Conservation (phyloP, 1,140 invertebrate genomes). For the Liolophura sinensis region DNA sequence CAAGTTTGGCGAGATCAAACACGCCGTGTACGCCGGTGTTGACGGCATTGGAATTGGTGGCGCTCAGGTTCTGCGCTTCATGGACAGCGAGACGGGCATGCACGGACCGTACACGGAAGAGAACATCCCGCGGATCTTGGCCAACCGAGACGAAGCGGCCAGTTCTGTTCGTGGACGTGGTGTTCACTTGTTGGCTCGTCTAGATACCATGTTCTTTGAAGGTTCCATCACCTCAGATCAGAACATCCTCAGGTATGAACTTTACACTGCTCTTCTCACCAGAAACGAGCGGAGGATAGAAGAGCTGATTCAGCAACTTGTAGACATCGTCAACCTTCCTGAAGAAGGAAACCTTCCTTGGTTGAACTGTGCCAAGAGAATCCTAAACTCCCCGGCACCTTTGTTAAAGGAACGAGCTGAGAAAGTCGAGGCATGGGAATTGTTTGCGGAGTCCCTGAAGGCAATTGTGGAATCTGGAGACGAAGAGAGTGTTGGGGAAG, state of each 20-base stretch:
- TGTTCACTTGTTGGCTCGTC: slow-evolving; percentile 25
- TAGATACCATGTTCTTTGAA: slow-evolving; percentile 39
- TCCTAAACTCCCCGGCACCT: slow-evolving; percentile 21
- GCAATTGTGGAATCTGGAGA: slow-evolving; percentile 23
- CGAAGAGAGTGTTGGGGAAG: slow-evolving; percentile 24
- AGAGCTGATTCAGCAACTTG: slow-evolving; percentile 11
- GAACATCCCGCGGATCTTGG: slow-evolving; percentile 32
- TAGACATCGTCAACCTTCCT: slow-evolving; percentile 10
- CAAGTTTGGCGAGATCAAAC: slow-evolving; percentile 37
- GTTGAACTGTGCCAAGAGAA: slow-evolving; percentile 19
- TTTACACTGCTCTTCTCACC: slow-evolving; percentile 23
- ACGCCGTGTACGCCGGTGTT: slow-evolving; percentile 34
- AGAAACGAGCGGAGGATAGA: slow-evolving; percentile 15
- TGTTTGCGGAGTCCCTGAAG: slow-evolving; percentile 12
- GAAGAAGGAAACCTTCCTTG: slow-evolving; percentile 21
- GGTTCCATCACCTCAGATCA: slow-evolving; percentile 26
- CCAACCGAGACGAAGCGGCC: slow-evolving; percentile 29
- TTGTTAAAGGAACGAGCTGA: slow-evolving; percentile 22
- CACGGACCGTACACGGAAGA: slow-evolving; percentile 40
- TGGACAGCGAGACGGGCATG: slow-evolving; percentile 35
- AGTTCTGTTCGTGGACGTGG: slow-evolving; percentile 24
- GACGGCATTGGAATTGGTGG: slow-evolving; percentile 39
- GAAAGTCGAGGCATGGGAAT: slow-evolving; percentile 21
- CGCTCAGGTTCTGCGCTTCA: slow-evolving; percentile 30
- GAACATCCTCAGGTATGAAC: slow-evolving; percentile 18